phyloP scores from a whole-genome alignment of 2,888 invertebrate species.

The Rhagonycha lutea region DNA sequence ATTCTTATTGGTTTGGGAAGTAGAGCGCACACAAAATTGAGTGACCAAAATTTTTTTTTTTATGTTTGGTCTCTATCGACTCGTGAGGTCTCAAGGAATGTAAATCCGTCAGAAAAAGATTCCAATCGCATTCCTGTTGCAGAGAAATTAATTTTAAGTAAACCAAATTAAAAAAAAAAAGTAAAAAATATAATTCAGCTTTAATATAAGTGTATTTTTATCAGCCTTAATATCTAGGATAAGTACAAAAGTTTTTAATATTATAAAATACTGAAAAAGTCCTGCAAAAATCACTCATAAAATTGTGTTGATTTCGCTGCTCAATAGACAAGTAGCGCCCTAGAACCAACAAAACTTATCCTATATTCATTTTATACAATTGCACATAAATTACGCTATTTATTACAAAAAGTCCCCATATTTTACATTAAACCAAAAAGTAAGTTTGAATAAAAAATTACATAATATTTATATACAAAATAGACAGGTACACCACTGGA shows the following conservation, averaged over 20 bases:
- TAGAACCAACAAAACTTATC: background rate
- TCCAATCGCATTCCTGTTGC: too few relatives aligned
- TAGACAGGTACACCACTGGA: background rate
- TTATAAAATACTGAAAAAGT: background rate
- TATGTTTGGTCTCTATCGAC: too few relatives aligned
- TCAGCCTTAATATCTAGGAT: background rate
- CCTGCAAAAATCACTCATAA: background rate
- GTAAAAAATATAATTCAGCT: background rate
- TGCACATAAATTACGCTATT: background rate
- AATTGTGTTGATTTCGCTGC: background rate
- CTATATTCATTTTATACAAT: background rate
- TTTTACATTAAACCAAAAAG: background rate
- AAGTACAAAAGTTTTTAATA: background rate
- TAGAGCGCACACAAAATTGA: too few relatives aligned
- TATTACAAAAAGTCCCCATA: background rate
- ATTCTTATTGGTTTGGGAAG: too few relatives aligned
- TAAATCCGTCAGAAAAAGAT: too few relatives aligned
- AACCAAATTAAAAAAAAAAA: background rate
- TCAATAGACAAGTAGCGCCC: background rate
- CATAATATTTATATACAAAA: background rate
- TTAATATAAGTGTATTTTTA: background rate
- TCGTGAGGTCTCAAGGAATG: too few relatives aligned
- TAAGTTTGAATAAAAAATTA: background rate
- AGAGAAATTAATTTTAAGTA: too few relatives aligned
- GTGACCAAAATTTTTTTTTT: too few relatives aligned